phyloP scores from a whole-genome alignment of 2,113 vertebrate species.

The Herpetotheres cachinnans region DNA sequence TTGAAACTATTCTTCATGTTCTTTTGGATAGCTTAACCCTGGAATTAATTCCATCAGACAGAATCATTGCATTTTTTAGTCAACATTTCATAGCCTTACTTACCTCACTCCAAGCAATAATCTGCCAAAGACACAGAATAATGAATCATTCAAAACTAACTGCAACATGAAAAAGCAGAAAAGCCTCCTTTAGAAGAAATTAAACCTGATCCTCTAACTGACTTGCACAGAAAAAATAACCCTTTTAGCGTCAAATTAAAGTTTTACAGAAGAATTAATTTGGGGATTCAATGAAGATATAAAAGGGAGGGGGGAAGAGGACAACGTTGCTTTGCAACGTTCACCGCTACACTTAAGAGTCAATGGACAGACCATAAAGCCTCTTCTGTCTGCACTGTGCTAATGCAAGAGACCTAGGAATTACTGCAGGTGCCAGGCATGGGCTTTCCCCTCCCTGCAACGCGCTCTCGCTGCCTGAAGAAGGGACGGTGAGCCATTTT shows the following conservation, averaged over 20 bases:
- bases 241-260: background rate
- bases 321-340: background rate
- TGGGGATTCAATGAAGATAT: background rate
- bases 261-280: background rate
- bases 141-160: background rate
- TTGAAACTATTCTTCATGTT: background rate
- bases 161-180: background rate
- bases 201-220: background rate
- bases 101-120: background rate
- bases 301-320: background rate
- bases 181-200: background rate
- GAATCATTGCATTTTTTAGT: background rate
- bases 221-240: background rate
- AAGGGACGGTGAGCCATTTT: background rate
- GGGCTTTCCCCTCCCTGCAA: background rate
- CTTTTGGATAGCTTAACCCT: background rate
- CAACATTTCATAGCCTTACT: background rate
- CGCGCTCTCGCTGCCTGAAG: background rate
- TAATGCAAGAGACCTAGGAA: background rate
- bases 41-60: background rate
- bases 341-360: background rate
- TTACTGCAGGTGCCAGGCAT: background rate
- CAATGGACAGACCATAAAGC: background rate
- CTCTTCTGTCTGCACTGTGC: background rate
- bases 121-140: background rate